A percentile compares a stretch with the other conserved stretches of the same genome.
Evolutionary conservation across 2,888 invertebrate species (phyloP).

Genomic region (Frankliniella intonsa): DNA sequence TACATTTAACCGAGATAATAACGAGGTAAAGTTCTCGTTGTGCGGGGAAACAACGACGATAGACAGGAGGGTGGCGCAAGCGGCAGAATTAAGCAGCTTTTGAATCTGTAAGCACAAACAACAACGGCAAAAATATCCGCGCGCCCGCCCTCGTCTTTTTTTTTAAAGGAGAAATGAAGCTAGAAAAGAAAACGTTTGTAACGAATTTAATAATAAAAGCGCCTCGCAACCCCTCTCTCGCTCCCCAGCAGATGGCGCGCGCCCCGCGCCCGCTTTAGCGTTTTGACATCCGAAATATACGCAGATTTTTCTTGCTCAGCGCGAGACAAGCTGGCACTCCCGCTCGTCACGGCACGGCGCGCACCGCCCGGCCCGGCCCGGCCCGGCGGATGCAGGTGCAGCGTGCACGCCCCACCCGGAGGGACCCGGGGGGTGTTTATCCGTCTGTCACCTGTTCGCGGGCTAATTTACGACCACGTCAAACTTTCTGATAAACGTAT

Average conservation of each 20-base stretch:
- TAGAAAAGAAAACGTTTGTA: no score
- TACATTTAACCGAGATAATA: no score
- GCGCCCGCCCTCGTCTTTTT: no score
- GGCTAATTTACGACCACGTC: slow-evolving; percentile 12
- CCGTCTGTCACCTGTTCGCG: slow-evolving; percentile 2
- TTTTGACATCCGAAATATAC: slow-evolving; percentile 17
- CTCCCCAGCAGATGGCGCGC: background rate
- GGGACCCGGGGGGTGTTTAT: background rate
- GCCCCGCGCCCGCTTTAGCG: background rate
- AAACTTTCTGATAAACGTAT: slow-evolving; percentile 27
- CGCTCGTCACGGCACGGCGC: background rate
- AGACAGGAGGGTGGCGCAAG: no score
- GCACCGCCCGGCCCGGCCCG: background rate
- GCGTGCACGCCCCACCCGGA: background rate
- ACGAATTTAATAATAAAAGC: background rate
- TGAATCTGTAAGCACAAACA: no score
- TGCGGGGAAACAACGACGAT: no score
- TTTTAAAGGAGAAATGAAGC: no score
- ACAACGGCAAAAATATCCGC: no score
- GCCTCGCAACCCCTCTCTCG: background rate
- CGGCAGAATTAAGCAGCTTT: no score
- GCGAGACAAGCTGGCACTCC: background rate
- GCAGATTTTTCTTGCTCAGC: slow-evolving; percentile 9
- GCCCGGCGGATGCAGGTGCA: background rate
- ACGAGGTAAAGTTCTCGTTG: no score